Percentiles rank a stretch among this genome's conserved stretches.
These are phyloP conservation scores for Xyrauchen texanus DNA, from an alignment of 2,113 vertebrate genomes.

Conservation along the genomic window DNA sequence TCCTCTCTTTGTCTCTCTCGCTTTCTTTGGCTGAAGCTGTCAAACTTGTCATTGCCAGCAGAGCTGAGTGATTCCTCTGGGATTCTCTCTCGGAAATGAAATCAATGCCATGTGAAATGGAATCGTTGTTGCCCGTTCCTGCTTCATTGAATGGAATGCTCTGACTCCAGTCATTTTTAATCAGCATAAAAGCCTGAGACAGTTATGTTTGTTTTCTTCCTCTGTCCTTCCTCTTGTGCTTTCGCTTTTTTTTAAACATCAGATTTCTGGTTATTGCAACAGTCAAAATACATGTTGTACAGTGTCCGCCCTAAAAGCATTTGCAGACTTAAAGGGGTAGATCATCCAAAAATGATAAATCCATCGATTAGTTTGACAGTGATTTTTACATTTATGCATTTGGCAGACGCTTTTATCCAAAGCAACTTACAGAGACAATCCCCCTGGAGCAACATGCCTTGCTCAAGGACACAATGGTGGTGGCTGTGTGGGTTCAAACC, in stretches of 20 bases:
- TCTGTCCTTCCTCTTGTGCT: neutral
- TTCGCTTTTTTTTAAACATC: neutral
- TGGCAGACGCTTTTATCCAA: no score
- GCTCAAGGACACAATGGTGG: no score
- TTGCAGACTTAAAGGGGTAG: no score
- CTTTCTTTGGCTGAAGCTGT: neutral
- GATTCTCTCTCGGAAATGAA: conserved; percentile 44
- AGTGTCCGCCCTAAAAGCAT: no score
- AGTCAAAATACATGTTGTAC: no score
- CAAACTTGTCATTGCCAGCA: conserved; percentile 42
- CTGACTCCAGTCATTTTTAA: conserved; percentile 48
- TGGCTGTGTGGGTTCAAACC: no score
- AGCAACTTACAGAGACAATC: no score
- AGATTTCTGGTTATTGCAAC: no score
- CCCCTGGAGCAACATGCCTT: no score
- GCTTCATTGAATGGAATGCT: conserved; percentile 44
- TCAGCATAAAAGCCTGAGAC: conserved; percentile 37
- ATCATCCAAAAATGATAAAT: no score
- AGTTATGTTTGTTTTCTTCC: neutral
- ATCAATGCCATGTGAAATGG: conserved; percentile 51
- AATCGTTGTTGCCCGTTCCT: conserved; percentile 45
- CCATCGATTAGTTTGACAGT: no score
- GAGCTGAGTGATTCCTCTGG: conserved; percentile 5
- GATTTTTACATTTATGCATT: no score
- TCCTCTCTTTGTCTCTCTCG: neutral